Base-by-base conservation (phyloP, 2,888 invertebrate species). In the Trichopoda pennipes region DNA sequence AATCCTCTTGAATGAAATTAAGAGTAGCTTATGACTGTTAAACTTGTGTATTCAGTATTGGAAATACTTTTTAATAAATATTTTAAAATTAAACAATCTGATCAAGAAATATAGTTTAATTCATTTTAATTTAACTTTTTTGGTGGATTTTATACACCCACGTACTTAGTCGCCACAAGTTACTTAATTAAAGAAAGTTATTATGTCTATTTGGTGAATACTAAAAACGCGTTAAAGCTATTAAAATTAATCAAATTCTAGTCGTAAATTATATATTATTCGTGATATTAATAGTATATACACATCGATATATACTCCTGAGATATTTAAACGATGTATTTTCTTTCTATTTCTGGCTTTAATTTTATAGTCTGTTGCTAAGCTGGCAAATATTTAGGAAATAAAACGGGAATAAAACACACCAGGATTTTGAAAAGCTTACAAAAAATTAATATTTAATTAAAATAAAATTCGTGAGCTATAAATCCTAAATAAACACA, bases 371-470 rank as follows among this genome's bases (percentile, higher is more conserved):
- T 53, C 64, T 78, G 8, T 8, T 28, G 28, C 8, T 72, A 72
- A 64, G 58, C 23, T 53, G 38, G 35, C 10, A 64, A n/a, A 66
- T 72, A 66, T 79, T 72, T 72, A 10, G 38, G 12, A 68, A 53
- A 42, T 28, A 51, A 38, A 42, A 58, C n/a, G 55, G 6, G 7
- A 23, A 28, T 4, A 32, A 49, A 51, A 21, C 47, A 28, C 32
- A 58, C 61, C 61, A 72, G 63, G 38, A 21, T 17, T 69, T 49
- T 53, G 64, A 60, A 66, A 66, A 60, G 55, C 66, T 79, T 56
- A 60, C 70, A 81, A 78, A 75, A 78, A 72, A 75, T 82, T 75
- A 79, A 79, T 79, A 79, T 74, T 72, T 79, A 70, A 82, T 79
- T 79, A 68, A 79, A 72, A 47, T 21, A 66, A 73, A 79, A 42